Evolutionary conservation across 2,797 vertebrate genomes (phyloP), one percentile per base, ranked within the genome.

Genomic region (Hozukius guyotensis): DNA sequence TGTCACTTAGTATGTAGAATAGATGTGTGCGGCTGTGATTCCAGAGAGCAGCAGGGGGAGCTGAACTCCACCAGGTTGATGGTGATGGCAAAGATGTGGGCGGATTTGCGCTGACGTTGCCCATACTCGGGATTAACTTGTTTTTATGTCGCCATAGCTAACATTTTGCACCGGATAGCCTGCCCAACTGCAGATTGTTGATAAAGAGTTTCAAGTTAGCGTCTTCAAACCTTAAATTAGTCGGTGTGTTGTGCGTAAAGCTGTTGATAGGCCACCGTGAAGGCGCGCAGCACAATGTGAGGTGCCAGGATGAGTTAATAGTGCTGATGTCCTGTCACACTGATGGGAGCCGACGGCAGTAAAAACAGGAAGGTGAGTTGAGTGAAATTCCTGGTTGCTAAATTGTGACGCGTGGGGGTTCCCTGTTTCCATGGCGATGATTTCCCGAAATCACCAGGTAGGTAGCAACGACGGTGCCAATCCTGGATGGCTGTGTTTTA

Each of bases 341-440:
- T 85, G 78, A 96, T 96, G 96, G 96, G 95, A 76, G 87, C 92
- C 88, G 93, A 95, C 86, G 91, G 85, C 74, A 96, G 94, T 81
- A 96, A 94, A 89, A 88, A 46, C 83, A 92, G 82, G 74, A 94
- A 94, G 95, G 95, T 96, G 78, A 91, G 92, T 87, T 75, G 11
- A 63, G 61, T 53, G 32, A 36, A 49, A 65, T 8, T 71, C 67
- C 55, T 56, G 66, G 32, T 74, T 86, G 79, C 78, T 32, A 5
- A 72, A 57, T 81, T 85, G 83, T 92, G 82, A 91, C 86, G 78
- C 6, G 13, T 11, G 11, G n/a, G 7, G n/a, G 36, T 74, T 76
- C 78, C 82, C 85, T 57, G 84, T 88, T 86, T 88, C 91, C 89
- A 82, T 87, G 75, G 66, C 55, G 78, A 88, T 81, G 14, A 27